Conservation (phyloP, 2,797 vertebrate species). For the Poeciliopsis gracilis region DNA sequence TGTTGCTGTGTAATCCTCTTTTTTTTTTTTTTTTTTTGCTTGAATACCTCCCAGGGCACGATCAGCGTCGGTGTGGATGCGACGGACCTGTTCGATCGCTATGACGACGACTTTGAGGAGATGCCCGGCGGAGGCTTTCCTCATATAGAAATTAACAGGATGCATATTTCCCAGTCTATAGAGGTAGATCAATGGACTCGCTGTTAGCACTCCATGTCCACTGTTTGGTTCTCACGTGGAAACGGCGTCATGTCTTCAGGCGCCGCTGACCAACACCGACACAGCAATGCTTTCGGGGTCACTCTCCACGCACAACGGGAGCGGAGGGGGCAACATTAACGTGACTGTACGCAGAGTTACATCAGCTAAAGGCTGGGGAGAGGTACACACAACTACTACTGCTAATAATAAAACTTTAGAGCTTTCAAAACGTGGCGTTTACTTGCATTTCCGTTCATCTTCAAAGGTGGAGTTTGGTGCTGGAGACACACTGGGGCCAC, state of each 20-base stretch:
- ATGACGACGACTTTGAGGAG: slow-evolving; percentile 97
- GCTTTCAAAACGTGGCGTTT: neutral
- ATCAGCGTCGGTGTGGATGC: slow-evolving; percentile 97
- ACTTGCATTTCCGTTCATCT: slow-evolving; percentile 39
- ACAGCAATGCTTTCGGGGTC: slow-evolving; percentile 96
- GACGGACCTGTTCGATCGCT: slow-evolving; percentile 97
- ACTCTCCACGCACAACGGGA: slow-evolving; percentile 96
- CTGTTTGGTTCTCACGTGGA: neutral
- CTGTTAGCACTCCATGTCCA: slow-evolving; percentile 4
- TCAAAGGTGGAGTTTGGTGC: slow-evolving; percentile 93
- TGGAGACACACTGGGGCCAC: slow-evolving; percentile 94
- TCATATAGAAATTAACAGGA: slow-evolving; percentile 96
- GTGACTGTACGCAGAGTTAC: slow-evolving; percentile 90
- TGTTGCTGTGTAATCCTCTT: slow-evolving; percentile 13
- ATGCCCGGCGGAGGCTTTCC: slow-evolving; percentile 90
- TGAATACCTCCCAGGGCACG: slow-evolving; percentile 84
- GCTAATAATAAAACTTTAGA: neutral
- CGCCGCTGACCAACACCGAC: slow-evolving; percentile 91
- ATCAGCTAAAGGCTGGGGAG: slow-evolving; percentile 96
- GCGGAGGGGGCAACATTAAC: slow-evolving; percentile 93
- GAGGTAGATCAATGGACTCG: slow-evolving; percentile 81
- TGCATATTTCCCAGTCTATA: slow-evolving; percentile 99
- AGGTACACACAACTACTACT: slow-evolving; percentile 75
- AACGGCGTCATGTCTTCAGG: slow-evolving; percentile 74
- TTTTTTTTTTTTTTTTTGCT: neutral